These are phyloP conservation scores for Tribolium madens DNA, from an alignment of 1,140 invertebrate species.

Conservation along the genomic window DNA sequence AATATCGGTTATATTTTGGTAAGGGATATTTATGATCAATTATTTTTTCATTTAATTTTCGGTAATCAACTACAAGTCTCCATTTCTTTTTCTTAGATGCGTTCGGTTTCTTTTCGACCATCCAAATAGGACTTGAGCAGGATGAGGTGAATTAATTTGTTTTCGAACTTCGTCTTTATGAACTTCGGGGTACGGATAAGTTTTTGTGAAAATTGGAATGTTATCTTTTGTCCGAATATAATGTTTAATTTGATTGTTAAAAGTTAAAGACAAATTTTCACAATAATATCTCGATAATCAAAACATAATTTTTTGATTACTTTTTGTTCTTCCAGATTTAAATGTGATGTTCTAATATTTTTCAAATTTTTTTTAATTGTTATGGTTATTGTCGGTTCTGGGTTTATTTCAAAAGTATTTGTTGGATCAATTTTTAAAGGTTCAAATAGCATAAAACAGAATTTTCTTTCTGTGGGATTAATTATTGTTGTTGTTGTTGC, in stretches of 20 bases:
- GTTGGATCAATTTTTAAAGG: slow-evolving; percentile 20
- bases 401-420: not conserved
- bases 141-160: slow-evolving; percentile 52
- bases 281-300: slow-evolving; percentile 32
- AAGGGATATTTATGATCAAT: slow-evolving; percentile 66
- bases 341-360: slow-evolving; percentile 47
- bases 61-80: slow-evolving; percentile 63
- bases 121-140: slow-evolving; percentile 43
- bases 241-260: slow-evolving; percentile 51
- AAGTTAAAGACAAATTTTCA: slow-evolving; percentile 41
- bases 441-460: slow-evolving; percentile 37
- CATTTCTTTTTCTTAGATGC: slow-evolving; percentile 60
- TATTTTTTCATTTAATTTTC: slow-evolving; percentile 60
- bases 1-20: slow-evolving; percentile 58
- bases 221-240: slow-evolving; percentile 39
- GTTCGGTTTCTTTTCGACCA: slow-evolving; percentile 60
- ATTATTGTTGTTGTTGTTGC: slow-evolving; percentile 34
- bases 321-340: slow-evolving; percentile 49
- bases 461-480: slow-evolving; percentile 31
- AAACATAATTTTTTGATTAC: slow-evolving; percentile 40
- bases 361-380: slow-evolving; percentile 39
- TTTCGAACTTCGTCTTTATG: slow-evolving; percentile 49
- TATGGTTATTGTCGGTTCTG: not conserved
- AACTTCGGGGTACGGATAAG: slow-evolving; percentile 48
- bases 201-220: slow-evolving; percentile 40